Evolutionary conservation across 2,113 vertebrate genomes (phyloP), one percentile per base, ranked within the genome.

Genomic region (Rana temporaria): DNA sequence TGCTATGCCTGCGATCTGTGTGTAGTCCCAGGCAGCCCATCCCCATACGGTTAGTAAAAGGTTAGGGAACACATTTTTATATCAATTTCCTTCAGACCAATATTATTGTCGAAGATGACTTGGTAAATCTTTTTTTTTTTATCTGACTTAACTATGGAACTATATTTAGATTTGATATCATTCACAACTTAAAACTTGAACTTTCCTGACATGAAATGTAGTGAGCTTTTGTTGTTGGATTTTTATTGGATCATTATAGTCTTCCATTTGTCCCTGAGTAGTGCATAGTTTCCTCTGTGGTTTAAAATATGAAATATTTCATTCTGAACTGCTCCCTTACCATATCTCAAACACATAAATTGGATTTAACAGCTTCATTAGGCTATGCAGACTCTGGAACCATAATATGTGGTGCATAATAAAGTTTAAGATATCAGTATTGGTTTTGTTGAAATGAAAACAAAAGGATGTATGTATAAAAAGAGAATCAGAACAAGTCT

Each of bases 391-490:
- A 66, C 20, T 67, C 17, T 78, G 55, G 48, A 56, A 42, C 26
- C 38, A 53, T 38, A 19, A 73, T 56, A 73, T 42, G 15, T 62
- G 19, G 57, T 64, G 62, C 8, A 67, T 56, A 20, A 48, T 26
- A 64, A 26, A 57, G 12, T 24, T 78, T 67, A 66, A 15, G 66
- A 78, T 67, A 55, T 6, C 18, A 20, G 56, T 65, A 20, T 22
- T 19, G 55, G 63, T 78, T 66, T 66, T 67, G 19, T 53, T 56
- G n/a, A 42, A 66, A 56, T 66, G 24, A 78, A 78, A 32, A 56
- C 32, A 78, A 78, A 24, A 78, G 42, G 63, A 66, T 78, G 67
- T 66, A 56, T 55, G 62, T n/a, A 34, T 19, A 66, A 60, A 32
- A 78, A 60, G 26, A 24, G 55, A 78, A 78, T 67, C 63, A 78